Evolutionary conservation across 2,888 invertebrate species (phyloP).

Genomic region (Athripsodes cinereus): DNA sequence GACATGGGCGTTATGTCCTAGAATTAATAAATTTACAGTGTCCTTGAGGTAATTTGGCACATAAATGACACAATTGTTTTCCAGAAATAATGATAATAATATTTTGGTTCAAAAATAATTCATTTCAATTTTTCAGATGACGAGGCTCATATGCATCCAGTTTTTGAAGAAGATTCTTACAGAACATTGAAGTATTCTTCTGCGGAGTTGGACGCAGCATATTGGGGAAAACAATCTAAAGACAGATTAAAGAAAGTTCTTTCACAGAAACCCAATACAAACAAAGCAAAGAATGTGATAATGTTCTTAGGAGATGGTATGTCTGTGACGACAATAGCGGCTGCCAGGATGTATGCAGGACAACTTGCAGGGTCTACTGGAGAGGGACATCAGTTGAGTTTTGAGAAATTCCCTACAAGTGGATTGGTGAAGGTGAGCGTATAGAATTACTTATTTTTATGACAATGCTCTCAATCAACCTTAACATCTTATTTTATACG

Average conservation of each 20-base stretch:
- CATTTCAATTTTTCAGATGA: too few species aligned
- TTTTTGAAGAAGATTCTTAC: not conserved
- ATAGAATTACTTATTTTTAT: too few species aligned
- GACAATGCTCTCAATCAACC: too few species aligned
- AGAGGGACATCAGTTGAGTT: slow-evolving; percentile 52
- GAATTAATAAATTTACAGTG: too few species aligned
- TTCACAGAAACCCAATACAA: slow-evolving; percentile 31
- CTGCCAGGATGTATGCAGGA: slow-evolving; percentile 56
- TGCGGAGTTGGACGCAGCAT: slow-evolving; percentile 30
- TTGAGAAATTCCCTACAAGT: slow-evolving; percentile 56
- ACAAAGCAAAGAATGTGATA: slow-evolving; percentile 52
- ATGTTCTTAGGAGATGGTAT: slow-evolving; percentile 69
- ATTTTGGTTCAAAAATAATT: too few species aligned
- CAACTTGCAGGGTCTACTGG: slow-evolving; percentile 47
- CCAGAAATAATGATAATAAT: too few species aligned
- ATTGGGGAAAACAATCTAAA: slow-evolving; percentile 46
- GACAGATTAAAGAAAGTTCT: slow-evolving; percentile 38
- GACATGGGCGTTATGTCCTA: too few species aligned
- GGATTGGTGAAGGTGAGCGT: slow-evolving; percentile 53
- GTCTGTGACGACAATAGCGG: slow-evolving; percentile 61
- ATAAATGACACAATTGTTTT: too few species aligned
- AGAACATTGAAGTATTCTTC: not conserved
- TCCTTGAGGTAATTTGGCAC: too few species aligned
- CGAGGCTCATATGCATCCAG: not conserved
- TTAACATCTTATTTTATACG: too few species aligned